Conservation (phyloP, 2,797 vertebrate genomes). For the Coendou prehensilis region DNA sequence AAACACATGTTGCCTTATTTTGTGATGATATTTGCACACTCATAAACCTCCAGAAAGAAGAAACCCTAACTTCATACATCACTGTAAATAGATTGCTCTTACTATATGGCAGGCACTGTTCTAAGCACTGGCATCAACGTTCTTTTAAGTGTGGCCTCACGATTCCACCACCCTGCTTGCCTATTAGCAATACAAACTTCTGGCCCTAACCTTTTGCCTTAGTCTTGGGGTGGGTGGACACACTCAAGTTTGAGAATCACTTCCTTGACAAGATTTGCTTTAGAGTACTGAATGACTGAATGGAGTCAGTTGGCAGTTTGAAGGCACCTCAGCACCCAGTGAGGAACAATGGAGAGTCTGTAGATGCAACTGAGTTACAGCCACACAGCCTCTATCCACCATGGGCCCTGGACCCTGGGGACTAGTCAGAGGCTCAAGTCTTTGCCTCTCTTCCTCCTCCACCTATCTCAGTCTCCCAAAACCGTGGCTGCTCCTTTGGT, state of each 20-base stretch:
- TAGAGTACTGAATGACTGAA: neutral
- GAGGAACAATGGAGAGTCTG: neutral
- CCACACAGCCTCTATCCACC: neutral
- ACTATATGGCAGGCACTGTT: neutral
- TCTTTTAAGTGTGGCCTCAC: slow-evolving; percentile 9
- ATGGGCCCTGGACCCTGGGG: neutral
- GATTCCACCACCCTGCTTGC: neutral
- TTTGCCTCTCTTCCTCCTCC: neutral
- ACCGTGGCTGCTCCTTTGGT: neutral
- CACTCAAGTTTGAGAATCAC: neutral
- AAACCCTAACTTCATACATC: neutral
- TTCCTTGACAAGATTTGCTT: neutral
- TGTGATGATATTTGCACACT: neutral
- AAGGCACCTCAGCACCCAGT: neutral
- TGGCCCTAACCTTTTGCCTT: neutral
- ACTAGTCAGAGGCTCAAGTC: neutral
- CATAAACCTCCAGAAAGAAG: slow-evolving; percentile 28
- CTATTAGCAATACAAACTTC: slow-evolving; percentile 41
- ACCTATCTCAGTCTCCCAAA: neutral
- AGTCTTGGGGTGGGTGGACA: neutral
- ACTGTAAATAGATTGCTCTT: neutral
- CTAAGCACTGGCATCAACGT: neutral
- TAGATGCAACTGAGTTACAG: neutral
- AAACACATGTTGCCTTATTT: neutral
- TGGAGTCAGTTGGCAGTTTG: neutral